A percentile compares a stretch with the other conserved stretches of the same genome.
These are phyloP conservation scores for Polydrusus tereticollis DNA, from an alignment of 2,888 invertebrate species.

Conservation along the genomic window DNA sequence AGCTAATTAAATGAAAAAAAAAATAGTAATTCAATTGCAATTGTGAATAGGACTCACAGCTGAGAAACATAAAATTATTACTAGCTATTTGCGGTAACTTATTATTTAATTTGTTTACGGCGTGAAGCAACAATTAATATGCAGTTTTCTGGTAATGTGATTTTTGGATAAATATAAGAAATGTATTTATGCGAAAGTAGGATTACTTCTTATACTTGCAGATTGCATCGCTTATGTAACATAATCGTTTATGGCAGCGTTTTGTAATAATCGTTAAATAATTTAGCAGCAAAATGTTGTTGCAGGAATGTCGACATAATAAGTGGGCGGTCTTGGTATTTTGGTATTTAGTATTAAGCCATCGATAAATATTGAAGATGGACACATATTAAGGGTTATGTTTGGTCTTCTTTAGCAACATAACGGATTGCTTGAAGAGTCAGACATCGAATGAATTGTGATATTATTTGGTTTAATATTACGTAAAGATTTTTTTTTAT, in stretches of 20 bases:
- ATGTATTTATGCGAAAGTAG: constrained; percentile 6
- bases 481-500: too few relatives aligned
- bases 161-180: constrained; percentile 3
- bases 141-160: neutral
- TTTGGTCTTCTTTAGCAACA: neutral
- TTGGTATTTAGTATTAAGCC: constrained; percentile 11
- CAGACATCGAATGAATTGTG: too few relatives aligned
- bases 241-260: constrained; percentile 2
- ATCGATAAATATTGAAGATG: neutral
- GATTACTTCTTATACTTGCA: constrained; percentile 8
- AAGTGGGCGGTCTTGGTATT: constrained; percentile 23
- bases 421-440: neutral
- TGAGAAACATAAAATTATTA: too few relatives aligned
- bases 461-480: too few relatives aligned
- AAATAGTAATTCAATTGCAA: too few relatives aligned
- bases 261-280: constrained; percentile 21
- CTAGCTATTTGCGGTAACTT: neutral
- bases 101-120: too few relatives aligned
- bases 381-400: neutral
- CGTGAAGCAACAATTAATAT: neutral
- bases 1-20: too few relatives aligned
- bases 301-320: constrained; percentile 13
- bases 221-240: constrained; percentile 8
- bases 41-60: too few relatives aligned
- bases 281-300: constrained; percentile 8